phyloP scores from a whole-genome alignment of 2,797 vertebrate genomes.

The Anisognathus igniventris region DNA sequence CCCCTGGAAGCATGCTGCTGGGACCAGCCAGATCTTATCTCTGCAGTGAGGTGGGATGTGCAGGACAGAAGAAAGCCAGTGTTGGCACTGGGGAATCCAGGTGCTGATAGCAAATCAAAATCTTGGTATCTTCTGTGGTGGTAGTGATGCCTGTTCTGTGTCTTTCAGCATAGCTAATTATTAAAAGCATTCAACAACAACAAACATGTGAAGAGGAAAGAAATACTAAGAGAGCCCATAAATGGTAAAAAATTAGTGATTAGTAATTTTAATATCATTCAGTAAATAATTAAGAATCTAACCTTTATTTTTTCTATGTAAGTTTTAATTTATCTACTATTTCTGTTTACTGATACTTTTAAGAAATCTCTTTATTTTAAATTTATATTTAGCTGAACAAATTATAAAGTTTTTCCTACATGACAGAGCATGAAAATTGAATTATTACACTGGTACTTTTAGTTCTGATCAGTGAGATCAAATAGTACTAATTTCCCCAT shows the following conservation, averaged over 20 bases:
- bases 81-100: not conserved
- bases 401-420: not conserved
- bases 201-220: not conserved
- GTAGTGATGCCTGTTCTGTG: not conserved
- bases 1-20: not conserved
- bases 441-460: not conserved
- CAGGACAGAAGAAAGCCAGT: not conserved
- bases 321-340: not conserved
- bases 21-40: not conserved
- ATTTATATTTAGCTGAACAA: not conserved
- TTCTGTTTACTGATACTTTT: not conserved
- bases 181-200: not conserved
- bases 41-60: not conserved
- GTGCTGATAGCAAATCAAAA: not conserved
- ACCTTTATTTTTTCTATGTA: not conserved
- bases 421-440: not conserved
- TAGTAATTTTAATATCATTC: not conserved
- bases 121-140: not conserved
- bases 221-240: not conserved
- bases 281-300: not conserved
- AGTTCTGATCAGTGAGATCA: not conserved
- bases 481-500: not conserved
- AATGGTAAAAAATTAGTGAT: not conserved
- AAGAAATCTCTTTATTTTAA: not conserved
- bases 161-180: not conserved